Percentiles rank a stretch among this genome's conserved stretches.
phyloP scores from a whole-genome alignment of 2,113 vertebrate genomes.

The Scytalopus superciliaris region DNA sequence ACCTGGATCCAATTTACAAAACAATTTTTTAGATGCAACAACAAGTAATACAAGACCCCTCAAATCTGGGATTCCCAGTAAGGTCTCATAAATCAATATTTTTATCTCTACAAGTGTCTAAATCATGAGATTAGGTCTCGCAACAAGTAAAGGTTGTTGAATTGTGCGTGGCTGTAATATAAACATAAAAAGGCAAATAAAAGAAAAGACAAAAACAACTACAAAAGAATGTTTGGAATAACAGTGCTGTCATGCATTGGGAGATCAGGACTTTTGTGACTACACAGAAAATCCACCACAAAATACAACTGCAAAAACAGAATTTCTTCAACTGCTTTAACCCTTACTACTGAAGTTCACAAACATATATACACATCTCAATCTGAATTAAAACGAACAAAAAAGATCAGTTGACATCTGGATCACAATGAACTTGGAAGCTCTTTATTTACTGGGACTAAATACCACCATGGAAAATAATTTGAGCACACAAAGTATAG shows the following conservation, averaged over 20 bases:
- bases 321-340: background rate
- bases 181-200: background rate
- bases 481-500: background rate
- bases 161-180: background rate
- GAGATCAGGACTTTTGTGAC: constrained; percentile 5
- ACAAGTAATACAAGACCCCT: background rate
- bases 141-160: background rate
- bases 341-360: background rate
- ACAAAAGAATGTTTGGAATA: background rate
- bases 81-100: background rate
- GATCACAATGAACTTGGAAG: background rate
- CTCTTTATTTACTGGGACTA: background rate
- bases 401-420: background rate
- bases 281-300: constrained; percentile 16
- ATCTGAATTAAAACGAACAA: background rate
- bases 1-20: background rate
- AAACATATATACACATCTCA: background rate
- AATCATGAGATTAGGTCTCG: background rate
- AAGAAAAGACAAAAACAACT: background rate
- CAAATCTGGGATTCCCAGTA: background rate
- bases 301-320: background rate
- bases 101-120: background rate
- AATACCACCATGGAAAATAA: background rate
- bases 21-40: background rate
- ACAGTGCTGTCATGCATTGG: constrained; percentile 33